Conservation (phyloP, 2,113 vertebrate genomes). For the Passer domesticus region DNA sequence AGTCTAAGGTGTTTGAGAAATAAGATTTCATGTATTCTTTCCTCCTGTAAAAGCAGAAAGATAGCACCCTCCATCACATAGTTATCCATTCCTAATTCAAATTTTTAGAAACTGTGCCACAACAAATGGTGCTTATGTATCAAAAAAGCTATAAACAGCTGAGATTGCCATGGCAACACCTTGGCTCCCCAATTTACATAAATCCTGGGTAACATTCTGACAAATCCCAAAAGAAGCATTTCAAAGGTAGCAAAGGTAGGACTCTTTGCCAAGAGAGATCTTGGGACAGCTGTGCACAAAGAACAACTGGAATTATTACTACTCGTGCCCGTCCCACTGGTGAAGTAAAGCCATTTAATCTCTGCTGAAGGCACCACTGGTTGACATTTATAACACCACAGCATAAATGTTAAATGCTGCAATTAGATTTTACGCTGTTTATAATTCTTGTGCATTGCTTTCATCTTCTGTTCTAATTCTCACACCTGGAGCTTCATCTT, state of each 20-base stretch:
- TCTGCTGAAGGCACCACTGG: not conserved
- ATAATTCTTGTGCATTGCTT: not conserved
- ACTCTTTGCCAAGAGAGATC: not conserved
- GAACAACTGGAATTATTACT: not conserved
- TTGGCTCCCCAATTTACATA: not conserved
- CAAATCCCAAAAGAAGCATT: not conserved
- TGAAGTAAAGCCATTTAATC: constrained; percentile 1
- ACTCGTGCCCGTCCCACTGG: not conserved
- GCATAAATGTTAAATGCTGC: constrained; percentile 36
- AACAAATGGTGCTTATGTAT: not conserved
- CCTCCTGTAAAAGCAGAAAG: not conserved
- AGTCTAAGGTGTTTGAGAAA: not conserved
- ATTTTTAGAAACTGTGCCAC: not conserved
- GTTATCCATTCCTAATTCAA: not conserved
- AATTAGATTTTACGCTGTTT: constrained; percentile 11
- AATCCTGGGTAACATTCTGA: not conserved
- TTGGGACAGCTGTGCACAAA: not conserved
- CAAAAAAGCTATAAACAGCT: not conserved
- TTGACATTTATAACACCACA: constrained; percentile 1
- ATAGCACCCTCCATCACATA: rapidly evolving
- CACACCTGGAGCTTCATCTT: not conserved
- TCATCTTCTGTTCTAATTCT: not conserved
- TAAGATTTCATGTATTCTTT: not conserved
- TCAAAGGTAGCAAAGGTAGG: not conserved
- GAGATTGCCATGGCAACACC: not conserved